Evolutionary conservation across 2,113 vertebrate species (phyloP).

Genomic region (Callipepla californica): DNA sequence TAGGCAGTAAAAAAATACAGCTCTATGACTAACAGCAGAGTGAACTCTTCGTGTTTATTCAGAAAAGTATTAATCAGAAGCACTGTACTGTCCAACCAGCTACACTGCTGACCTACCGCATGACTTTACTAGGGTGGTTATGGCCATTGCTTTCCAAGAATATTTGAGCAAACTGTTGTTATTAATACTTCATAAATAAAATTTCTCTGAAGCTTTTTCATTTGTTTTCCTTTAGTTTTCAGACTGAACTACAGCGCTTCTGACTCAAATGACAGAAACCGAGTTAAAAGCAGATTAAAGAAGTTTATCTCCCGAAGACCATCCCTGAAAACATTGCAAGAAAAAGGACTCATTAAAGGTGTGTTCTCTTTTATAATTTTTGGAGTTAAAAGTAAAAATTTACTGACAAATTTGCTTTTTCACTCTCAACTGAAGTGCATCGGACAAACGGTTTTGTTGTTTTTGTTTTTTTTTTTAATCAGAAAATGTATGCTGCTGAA

Average conservation of each 20-base stretch:
- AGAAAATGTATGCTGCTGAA: neutral
- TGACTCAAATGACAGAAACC: slow-evolving; percentile 86
- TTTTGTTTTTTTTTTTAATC: neutral
- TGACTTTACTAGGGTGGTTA: neutral
- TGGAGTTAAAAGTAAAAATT: neutral
- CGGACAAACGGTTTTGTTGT: neutral
- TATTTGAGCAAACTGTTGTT: neutral
- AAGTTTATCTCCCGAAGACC: slow-evolving; percentile 91
- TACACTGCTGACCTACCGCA: neutral
- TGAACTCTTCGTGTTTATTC: slow-evolving; percentile 52
- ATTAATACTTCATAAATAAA: neutral
- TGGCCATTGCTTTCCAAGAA: neutral
- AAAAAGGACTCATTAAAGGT: slow-evolving; percentile 93
- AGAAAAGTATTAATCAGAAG: slow-evolving; percentile 39
- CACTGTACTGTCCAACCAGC: slow-evolving; percentile 11
- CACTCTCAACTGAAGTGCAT: neutral
- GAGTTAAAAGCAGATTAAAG: slow-evolving; percentile 90
- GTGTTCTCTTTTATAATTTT: slow-evolving; percentile 20
- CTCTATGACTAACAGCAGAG: neutral
- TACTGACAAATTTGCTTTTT: neutral
- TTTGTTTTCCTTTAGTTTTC: slow-evolving; percentile 79
- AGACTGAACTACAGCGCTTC: slow-evolving; percentile 89
- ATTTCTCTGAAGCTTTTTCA: neutral
- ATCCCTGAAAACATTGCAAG: slow-evolving; percentile 90
- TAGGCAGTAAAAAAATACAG: slow-evolving; percentile 49